These are phyloP conservation scores for Andrena dorsata DNA, from an alignment of 2,888 invertebrate species.

Conservation along the genomic window DNA sequence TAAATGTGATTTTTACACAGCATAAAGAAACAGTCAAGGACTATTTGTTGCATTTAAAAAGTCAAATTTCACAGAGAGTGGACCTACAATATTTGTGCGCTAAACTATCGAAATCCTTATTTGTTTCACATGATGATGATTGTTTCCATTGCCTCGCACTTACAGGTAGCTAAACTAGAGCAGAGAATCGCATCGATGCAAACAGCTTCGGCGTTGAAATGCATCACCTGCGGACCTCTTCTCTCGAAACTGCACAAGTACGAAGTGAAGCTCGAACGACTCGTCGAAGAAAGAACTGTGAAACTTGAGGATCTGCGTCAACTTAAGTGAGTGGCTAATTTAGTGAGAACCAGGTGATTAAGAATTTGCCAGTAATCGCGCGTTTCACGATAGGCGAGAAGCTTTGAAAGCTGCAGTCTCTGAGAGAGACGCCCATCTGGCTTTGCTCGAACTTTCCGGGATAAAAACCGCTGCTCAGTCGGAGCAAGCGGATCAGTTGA, in stretches of 20 bases:
- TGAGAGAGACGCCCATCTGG: slow-evolving; percentile 95
- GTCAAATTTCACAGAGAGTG: too few relatives aligned
- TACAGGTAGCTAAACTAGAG: slow-evolving; percentile 90
- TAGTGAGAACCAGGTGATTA: background rate
- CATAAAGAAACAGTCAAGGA: too few relatives aligned
- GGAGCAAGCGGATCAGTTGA: slow-evolving; percentile 89
- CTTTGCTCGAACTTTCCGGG: slow-evolving; percentile 91
- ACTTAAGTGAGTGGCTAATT: slow-evolving; percentile 89
- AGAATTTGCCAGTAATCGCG: background rate
- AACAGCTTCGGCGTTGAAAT: slow-evolving; percentile 89
- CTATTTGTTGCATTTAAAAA: too few relatives aligned
- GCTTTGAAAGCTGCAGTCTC: slow-evolving; percentile 93
- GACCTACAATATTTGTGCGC: too few relatives aligned
- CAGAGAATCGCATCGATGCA: slow-evolving; percentile 90
- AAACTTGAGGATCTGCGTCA: slow-evolving; percentile 92
- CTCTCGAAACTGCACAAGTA: slow-evolving; percentile 88
- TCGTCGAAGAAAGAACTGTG: slow-evolving; percentile 88
- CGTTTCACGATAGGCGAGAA: slow-evolving; percentile 89
- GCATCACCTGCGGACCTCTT: slow-evolving; percentile 89
- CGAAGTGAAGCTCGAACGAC: slow-evolving; percentile 87
- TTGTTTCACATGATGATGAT: too few relatives aligned
- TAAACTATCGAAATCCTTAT: too few relatives aligned
- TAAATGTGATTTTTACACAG: too few relatives aligned
- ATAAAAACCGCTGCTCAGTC: slow-evolving; percentile 88
- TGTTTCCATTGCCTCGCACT: slow-evolving; percentile 82